Percentiles rank a stretch among this genome's conserved stretches.
Conservation (phyloP, 92 coral and sea anemone genomes). For the Porites divaricata region DNA sequence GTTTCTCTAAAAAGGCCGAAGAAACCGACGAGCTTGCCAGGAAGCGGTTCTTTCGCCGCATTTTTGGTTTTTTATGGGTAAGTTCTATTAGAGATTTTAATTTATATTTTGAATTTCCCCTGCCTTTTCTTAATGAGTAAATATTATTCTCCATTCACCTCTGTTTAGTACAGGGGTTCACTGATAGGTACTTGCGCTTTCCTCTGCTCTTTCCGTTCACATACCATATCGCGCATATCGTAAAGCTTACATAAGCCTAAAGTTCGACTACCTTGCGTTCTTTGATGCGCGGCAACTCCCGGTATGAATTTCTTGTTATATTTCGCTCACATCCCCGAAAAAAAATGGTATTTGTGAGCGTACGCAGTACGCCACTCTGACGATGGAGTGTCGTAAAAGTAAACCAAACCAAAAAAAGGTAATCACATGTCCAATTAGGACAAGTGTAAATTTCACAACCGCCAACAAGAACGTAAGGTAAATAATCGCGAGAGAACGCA, state of each 20-base stretch:
- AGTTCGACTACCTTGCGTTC: too few relatives aligned
- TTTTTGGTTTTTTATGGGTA: too few relatives aligned
- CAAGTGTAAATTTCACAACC: slow-evolving; percentile 14
- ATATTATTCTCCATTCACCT: slow-evolving; percentile 25
- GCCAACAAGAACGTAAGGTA: slow-evolving; percentile 7
- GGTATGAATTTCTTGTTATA: too few relatives aligned
- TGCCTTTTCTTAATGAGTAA: slow-evolving; percentile 3
- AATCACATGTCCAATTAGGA: slow-evolving; percentile 10
- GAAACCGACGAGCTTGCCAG: too few relatives aligned
- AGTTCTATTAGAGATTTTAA: slow-evolving; percentile 19
- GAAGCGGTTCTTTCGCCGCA: too few relatives aligned
- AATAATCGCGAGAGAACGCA: not conserved
- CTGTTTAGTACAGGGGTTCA: not conserved
- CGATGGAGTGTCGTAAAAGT: not conserved
- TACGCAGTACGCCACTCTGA: slow-evolving; percentile 14
- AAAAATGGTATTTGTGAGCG: too few relatives aligned
- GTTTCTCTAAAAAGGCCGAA: not conserved
- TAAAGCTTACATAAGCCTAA: not conserved
- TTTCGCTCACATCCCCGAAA: too few relatives aligned
- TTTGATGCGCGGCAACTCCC: too few relatives aligned
- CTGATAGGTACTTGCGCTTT: too few relatives aligned
- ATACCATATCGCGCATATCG: too few relatives aligned
- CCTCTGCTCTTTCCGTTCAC: too few relatives aligned
- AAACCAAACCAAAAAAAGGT: not conserved
- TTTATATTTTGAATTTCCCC: slow-evolving; percentile 22